Evolutionary conservation across 2,888 invertebrate genomes (phyloP).

Genomic region (Ptilodon capucinus): DNA sequence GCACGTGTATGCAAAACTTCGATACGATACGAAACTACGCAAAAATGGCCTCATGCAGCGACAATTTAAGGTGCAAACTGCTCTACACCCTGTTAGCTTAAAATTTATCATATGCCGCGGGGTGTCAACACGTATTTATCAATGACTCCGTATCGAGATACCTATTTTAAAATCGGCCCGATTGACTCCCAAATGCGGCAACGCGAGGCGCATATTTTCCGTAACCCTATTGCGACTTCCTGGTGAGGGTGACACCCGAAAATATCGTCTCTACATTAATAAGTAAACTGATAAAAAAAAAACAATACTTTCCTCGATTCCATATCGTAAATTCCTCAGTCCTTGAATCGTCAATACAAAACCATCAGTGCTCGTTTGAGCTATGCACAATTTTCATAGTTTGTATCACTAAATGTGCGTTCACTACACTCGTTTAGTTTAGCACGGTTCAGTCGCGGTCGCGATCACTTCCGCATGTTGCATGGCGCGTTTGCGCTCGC

Average conservation of each 20-base stretch:
- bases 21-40: constrained; percentile 52
- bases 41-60: constrained; percentile 60
- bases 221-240: constrained; percentile 43
- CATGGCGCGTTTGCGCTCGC: constrained; percentile 60
- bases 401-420: constrained; percentile 69
- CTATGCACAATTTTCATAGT: constrained; percentile 76
- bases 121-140: constrained; percentile 74
- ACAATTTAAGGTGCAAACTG: constrained; percentile 71
- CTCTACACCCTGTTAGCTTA: constrained; percentile 47
- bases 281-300: constrained; percentile 26
- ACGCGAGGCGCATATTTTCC: constrained; percentile 42
- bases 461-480: constrained; percentile 80
- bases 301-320: constrained; percentile 80
- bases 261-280: constrained; percentile 14
- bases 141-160: constrained; percentile 61
- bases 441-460: constrained; percentile 49
- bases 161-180: constrained; percentile 46
- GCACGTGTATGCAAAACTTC: constrained; percentile 80
- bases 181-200: constrained; percentile 58
- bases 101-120: constrained; percentile 69
- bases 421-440: constrained; percentile 66
- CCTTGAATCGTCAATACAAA: constrained; percentile 66
- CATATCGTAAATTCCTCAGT: constrained; percentile 74
- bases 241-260: constrained; percentile 41
- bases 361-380: constrained; percentile 69